These are phyloP conservation scores for Liolophura sinensis DNA, from an alignment of 1,140 invertebrate genomes.

Conservation along the genomic window DNA sequence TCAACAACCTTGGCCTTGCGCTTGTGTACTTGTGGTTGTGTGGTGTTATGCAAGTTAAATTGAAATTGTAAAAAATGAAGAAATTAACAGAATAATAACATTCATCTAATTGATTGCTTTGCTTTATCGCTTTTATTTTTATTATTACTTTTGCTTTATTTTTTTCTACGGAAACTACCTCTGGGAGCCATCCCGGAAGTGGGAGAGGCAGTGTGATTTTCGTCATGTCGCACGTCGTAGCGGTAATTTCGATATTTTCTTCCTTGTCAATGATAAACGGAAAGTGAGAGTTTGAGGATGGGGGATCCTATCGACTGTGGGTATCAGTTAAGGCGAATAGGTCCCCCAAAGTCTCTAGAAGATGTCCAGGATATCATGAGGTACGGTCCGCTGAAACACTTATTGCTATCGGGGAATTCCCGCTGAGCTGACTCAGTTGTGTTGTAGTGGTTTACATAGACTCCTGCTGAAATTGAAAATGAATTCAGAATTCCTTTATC, in stretches of 20 bases:
- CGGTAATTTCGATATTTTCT: constrained; percentile 9
- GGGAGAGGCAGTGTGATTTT: constrained; percentile 15
- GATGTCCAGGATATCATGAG: constrained; percentile 28
- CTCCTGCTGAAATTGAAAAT: no score
- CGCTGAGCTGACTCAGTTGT: no score
- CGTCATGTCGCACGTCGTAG: constrained; percentile 2
- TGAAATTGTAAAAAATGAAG: no score
- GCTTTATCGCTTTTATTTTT: no score
- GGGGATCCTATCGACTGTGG: constrained; percentile 10
- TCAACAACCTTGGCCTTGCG: no score
- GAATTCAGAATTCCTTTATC: no score
- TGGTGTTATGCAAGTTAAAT: no score
- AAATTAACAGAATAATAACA: no score
- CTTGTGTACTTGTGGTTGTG: no score
- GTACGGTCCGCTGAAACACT: constrained; percentile 10
- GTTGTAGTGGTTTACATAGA: no score
- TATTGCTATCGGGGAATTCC: no score
- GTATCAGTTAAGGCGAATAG: constrained; percentile 29
- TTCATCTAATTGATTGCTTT: no score
- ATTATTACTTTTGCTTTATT: background rate
- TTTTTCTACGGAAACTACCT: background rate
- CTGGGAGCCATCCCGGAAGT: constrained; percentile 4
- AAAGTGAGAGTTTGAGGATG: constrained; percentile 4
- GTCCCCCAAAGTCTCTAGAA: constrained; percentile 21
- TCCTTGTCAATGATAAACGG: constrained; percentile 6